Evolutionary conservation across 2,797 vertebrate species (phyloP).

Genomic region (Microctenopoma stevenorrisi): DNA sequence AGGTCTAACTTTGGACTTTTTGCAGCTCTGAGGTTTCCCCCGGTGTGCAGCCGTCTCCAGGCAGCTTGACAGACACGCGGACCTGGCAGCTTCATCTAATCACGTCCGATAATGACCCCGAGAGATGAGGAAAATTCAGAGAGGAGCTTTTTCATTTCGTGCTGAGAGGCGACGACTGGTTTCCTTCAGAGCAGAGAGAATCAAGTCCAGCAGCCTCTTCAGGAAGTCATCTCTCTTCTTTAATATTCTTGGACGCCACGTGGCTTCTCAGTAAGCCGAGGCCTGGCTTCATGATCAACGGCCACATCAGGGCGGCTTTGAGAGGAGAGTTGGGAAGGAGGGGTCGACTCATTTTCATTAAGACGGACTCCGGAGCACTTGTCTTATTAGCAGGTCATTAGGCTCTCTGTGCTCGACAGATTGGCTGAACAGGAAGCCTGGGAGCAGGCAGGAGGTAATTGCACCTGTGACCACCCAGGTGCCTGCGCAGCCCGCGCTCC

Average conservation of each 20-base stretch:
- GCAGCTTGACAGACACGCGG: constrained; percentile 13
- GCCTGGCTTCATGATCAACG: constrained; percentile 12
- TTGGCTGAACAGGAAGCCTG: constrained; percentile 72
- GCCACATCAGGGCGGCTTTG: neutral
- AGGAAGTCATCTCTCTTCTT: constrained; percentile 40
- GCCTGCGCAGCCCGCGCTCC: constrained; percentile 37
- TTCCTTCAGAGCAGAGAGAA: constrained; percentile 27
- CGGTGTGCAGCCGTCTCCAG: constrained; percentile 4
- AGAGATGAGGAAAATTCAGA: constrained; percentile 21
- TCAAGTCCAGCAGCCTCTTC: constrained; percentile 34
- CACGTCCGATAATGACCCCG: constrained; percentile 42
- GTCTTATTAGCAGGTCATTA: constrained; percentile 80
- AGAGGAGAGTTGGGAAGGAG: neutral
- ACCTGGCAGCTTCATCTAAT: constrained; percentile 33
- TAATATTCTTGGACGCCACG: constrained; percentile 31
- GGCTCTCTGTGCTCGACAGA: constrained; percentile 67
- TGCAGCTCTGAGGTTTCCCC: neutral
- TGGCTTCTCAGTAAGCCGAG: constrained; percentile 2
- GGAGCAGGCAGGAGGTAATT: constrained; percentile 71
- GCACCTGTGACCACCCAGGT: constrained; percentile 69
- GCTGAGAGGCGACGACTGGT: constrained; percentile 18
- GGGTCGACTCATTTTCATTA: constrained; percentile 73
- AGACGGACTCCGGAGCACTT: constrained; percentile 65
- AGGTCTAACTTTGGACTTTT: neutral
- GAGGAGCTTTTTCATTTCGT: constrained; percentile 44